These are phyloP conservation scores for Abscondita cerata DNA, from an alignment of 2,888 invertebrate genomes.

Conservation along the genomic window DNA sequence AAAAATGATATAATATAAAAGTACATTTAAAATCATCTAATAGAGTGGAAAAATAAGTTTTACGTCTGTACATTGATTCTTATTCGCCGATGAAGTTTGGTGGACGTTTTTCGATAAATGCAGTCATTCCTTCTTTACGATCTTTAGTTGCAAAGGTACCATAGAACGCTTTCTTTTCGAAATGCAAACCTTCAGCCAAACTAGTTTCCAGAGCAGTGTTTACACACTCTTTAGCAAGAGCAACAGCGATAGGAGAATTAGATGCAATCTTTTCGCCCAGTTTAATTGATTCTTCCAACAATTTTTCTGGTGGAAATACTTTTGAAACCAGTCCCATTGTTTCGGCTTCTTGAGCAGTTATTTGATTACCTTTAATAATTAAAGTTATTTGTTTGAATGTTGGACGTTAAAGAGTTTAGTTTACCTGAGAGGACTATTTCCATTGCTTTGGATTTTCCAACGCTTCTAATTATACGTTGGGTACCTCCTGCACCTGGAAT, in stretches of 20 bases:
- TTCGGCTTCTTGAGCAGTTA: slow-evolving; percentile 91
- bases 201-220: slow-evolving; percentile 91
- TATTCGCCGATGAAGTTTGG: slow-evolving; percentile 85
- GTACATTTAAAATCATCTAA: not conserved
- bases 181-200: slow-evolving; percentile 84
- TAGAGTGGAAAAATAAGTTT: not conserved
- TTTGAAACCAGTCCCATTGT: slow-evolving; percentile 90
- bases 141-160: slow-evolving; percentile 95
- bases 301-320: slow-evolving; percentile 85
- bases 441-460: slow-evolving; percentile 99
- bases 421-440: slow-evolving; percentile 92
- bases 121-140: slow-evolving; percentile 96
- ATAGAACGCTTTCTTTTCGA: slow-evolving; percentile 91
- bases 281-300: slow-evolving; percentile 90
- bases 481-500: slow-evolving; percentile 98
- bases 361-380: slow-evolving; percentile 65
- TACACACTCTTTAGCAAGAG: slow-evolving; percentile 90
- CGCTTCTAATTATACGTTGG: slow-evolving; percentile 81
- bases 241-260: slow-evolving; percentile 85
- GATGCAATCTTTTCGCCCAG: slow-evolving; percentile 92
- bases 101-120: slow-evolving; percentile 92
- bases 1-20: no score
- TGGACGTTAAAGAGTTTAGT: no score
- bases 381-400: not conserved
- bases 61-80: no score